phyloP scores from a whole-genome alignment of 2,797 vertebrate species.

The Microcaecilia unicolor region DNA sequence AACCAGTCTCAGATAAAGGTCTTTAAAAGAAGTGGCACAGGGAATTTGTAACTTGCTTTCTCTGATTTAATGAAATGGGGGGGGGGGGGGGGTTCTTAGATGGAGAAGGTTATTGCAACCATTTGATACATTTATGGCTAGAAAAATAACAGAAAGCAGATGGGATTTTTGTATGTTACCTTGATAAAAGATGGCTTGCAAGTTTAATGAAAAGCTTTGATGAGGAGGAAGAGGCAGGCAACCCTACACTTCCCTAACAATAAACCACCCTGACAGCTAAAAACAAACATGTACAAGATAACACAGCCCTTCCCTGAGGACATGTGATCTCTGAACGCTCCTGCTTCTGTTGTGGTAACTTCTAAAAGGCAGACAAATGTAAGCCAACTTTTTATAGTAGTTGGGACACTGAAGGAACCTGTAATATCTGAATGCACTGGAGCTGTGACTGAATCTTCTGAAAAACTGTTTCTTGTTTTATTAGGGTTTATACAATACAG shows the following conservation, averaged over 20 bases:
- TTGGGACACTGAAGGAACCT: background rate
- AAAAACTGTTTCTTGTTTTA: background rate
- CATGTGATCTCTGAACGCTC: conserved; percentile 21
- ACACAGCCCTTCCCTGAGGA: conserved; percentile 46
- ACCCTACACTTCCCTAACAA: conserved; percentile 58
- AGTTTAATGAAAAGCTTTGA: conserved; percentile 56
- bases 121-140: conserved; percentile 33
- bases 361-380: conserved; percentile 11
- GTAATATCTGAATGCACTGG: background rate
- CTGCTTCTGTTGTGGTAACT: conserved; percentile 20
- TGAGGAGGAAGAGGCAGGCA: conserved; percentile 45
- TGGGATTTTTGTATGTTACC: conserved; percentile 26
- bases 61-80: background rate
- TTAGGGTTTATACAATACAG: too few relatives aligned
- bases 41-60: background rate
- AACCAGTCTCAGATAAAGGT: background rate
- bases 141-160: conserved; percentile 28
- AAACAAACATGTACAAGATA: conserved; percentile 56
- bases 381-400: background rate
- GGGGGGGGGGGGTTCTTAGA: too few relatives aligned
- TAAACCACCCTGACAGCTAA: conserved; percentile 66
- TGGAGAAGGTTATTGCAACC: conserved; percentile 5
- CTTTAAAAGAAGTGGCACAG: background rate
- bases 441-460: background rate
- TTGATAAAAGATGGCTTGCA: conserved; percentile 35